Evolutionary conservation across 2,797 vertebrate species (phyloP).

Genomic region (Halcyon chelicuti): DNA sequence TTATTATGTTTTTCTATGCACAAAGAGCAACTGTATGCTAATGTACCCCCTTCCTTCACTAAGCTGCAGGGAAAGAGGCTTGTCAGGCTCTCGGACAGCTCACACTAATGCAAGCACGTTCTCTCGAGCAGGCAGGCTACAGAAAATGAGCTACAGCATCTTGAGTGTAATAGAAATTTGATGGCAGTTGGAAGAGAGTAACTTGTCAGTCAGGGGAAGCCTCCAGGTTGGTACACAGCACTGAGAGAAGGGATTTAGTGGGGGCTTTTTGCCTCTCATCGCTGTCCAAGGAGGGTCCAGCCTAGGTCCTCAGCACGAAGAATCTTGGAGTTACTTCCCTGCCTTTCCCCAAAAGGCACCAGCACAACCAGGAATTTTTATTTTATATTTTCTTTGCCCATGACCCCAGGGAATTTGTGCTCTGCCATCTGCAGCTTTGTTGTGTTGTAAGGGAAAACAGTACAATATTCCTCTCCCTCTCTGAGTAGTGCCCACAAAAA

Average conservation of each 20-base stretch:
- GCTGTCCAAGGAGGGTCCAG: background rate
- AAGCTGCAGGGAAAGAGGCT: slow-evolving; percentile 16
- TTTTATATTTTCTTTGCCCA: background rate
- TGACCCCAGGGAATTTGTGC: background rate
- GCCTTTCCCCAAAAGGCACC: background rate
- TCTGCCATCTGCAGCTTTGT: background rate
- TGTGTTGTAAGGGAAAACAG: background rate
- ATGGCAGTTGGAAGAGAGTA: background rate
- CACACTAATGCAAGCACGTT: background rate
- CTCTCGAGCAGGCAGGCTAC: background rate
- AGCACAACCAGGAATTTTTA: background rate
- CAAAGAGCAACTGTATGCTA: slow-evolving; percentile 61
- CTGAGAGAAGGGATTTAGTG: background rate
- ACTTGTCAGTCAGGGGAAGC: background rate
- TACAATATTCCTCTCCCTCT: background rate
- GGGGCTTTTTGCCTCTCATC: background rate
- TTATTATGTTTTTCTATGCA: slow-evolving; percentile 11
- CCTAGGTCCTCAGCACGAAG: background rate
- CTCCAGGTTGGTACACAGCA: background rate
- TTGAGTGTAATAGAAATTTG: background rate
- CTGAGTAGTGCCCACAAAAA: background rate
- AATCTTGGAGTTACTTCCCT: fast-evolving
- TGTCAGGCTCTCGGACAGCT: slow-evolving; percentile 42
- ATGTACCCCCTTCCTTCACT: background rate
- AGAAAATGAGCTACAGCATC: background rate